These are phyloP conservation scores for Serranus cabrilla DNA, from an alignment of 2,797 vertebrate species.

Conservation along the genomic window DNA sequence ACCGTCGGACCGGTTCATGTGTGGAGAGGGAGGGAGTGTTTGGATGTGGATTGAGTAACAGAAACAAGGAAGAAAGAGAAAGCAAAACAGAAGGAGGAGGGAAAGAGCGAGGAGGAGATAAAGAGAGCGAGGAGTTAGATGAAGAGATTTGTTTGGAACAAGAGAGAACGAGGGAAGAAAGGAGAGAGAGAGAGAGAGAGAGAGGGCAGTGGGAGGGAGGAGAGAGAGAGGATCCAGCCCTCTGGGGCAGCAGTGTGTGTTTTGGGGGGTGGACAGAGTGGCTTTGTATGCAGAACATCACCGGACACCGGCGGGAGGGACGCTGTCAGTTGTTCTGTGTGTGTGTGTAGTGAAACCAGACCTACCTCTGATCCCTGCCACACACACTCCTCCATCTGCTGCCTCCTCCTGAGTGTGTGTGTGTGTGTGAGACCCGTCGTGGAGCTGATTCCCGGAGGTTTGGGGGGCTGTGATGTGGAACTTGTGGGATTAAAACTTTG, in stretches of 20 bases:
- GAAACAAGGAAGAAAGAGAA: conserved; percentile 33
- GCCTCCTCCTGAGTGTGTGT: conserved; percentile 37
- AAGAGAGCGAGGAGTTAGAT: conserved; percentile 52
- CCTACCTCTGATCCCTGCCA: conserved; percentile 71
- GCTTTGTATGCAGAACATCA: conserved; percentile 78
- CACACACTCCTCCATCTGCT: conserved; percentile 75
- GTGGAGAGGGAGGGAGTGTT: conserved; percentile 31
- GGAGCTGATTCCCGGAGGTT: conserved; percentile 49
- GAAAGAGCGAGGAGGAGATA: conserved; percentile 21
- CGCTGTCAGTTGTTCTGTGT: conserved; percentile 72
- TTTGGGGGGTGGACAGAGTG: conserved; percentile 77
- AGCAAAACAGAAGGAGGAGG: conserved; percentile 8
- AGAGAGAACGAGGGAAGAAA: conserved; percentile 42
- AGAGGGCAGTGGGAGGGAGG: conserved; percentile 70
- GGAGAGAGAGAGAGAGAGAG: conserved; percentile 41
- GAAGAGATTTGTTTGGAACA: conserved; percentile 58
- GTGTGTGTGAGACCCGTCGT: conserved; percentile 22
- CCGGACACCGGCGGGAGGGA: conserved; percentile 69
- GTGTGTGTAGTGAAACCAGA: conserved; percentile 79
- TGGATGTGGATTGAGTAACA: conserved; percentile 23
- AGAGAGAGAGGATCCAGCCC: conserved; percentile 74
- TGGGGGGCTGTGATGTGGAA: conserved; percentile 66
- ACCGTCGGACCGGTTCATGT: conserved; percentile 39
- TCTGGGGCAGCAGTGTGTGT: conserved; percentile 69
- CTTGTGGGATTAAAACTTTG: conserved; percentile 74